Evolutionary conservation across 2,888 invertebrate genomes (phyloP).

Genomic region (Troides oblongomaculatus): DNA sequence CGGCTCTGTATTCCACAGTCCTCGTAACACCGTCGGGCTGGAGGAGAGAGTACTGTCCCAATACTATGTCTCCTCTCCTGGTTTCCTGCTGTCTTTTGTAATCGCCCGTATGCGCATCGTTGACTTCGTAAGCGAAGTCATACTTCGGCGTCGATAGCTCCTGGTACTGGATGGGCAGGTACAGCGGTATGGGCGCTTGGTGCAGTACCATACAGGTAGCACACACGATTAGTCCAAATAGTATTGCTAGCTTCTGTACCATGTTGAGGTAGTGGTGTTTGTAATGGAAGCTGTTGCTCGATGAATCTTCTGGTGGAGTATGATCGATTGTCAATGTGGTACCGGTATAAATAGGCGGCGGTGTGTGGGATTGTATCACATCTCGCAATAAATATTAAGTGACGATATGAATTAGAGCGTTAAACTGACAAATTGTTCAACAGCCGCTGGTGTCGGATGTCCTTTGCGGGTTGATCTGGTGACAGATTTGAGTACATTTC

Average conservation of each 20-base stretch:
- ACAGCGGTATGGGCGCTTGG: constrained; percentile 43
- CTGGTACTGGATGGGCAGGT: constrained; percentile 32
- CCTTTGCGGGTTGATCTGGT: constrained; percentile 16
- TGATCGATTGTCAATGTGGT: constrained; percentile 8
- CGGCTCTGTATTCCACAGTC: constrained; percentile 78
- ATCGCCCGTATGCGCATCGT: constrained; percentile 77
- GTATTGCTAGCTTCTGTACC: constrained; percentile 34
- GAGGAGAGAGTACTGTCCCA: constrained; percentile 76
- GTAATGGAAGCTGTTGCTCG: constrained; percentile 1
- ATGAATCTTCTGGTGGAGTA: neutral
- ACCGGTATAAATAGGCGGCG: constrained; percentile 17
- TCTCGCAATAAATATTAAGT: constrained; percentile 18
- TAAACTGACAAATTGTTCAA: constrained; percentile 29
- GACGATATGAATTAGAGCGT: constrained; percentile 25
- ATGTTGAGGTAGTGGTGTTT: constrained; percentile 10
- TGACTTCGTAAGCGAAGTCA: constrained; percentile 78
- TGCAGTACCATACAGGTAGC: constrained; percentile 61
- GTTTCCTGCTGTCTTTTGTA: constrained; percentile 77
- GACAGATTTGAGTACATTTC: constrained; percentile 19
- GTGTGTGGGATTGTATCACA: constrained; percentile 13
- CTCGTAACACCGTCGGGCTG: constrained; percentile 79
- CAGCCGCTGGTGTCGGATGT: constrained; percentile 22
- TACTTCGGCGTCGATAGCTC: constrained; percentile 49
- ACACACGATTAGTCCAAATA: constrained; percentile 51
- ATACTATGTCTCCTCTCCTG: constrained; percentile 72